Evolutionary conservation across 2,113 vertebrate genomes (phyloP).

Genomic region (Phylloscopus trochilus): DNA sequence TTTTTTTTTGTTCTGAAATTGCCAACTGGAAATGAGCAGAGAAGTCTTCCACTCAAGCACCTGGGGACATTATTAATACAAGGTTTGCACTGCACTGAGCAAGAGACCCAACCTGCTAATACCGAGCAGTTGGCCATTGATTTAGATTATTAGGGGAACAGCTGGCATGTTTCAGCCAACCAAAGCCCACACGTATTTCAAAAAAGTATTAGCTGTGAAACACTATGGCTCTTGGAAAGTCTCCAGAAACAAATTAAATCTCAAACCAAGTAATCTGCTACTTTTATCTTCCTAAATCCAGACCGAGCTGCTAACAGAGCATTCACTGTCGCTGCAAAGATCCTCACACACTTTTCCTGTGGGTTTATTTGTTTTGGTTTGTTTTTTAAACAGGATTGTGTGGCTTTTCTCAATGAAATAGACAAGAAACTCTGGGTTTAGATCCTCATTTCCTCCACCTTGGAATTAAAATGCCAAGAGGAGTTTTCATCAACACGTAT

Average conservation of each 20-base stretch:
- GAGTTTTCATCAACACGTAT: neutral
- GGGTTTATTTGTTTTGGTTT: neutral
- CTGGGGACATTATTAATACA: neutral
- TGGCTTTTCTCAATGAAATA: neutral
- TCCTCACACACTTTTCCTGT: neutral
- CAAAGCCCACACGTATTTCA: conserved; percentile 18
- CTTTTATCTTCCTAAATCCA: conserved; percentile 48
- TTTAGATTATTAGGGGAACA: conserved; percentile 65
- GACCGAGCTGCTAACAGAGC: neutral
- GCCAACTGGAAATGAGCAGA: neutral
- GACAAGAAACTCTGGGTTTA: neutral
- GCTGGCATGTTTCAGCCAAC: conserved; percentile 62
- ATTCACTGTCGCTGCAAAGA: neutral
- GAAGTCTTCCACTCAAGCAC: neutral
- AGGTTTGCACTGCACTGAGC: neutral
- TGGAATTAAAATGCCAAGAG: neutral
- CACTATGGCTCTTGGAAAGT: conserved; percentile 34
- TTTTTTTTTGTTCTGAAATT: neutral
- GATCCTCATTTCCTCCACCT: neutral
- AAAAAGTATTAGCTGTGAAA: conserved; percentile 36
- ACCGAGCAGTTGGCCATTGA: conserved; percentile 50
- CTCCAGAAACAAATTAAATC: conserved; percentile 46
- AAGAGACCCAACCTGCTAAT: conserved; percentile 28
- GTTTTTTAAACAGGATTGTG: neutral
- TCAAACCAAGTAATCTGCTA: conserved; percentile 46